These are phyloP conservation scores for Drosophila bunnanda DNA, from an alignment of 2,888 invertebrate genomes.

Conservation along the genomic window DNA sequence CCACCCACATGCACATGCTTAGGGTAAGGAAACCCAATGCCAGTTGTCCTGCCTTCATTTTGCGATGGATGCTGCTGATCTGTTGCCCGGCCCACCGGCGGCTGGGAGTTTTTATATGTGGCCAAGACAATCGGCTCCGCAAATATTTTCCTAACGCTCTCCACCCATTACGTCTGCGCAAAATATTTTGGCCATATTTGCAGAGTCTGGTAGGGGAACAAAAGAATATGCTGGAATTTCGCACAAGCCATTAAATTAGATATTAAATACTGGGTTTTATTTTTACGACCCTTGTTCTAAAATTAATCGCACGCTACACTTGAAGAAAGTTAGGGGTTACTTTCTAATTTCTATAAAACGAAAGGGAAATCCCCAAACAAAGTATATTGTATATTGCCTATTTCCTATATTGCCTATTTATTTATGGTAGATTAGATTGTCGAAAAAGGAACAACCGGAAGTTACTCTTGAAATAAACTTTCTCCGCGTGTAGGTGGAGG, in stretches of 20 bases:
- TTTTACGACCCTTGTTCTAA: slow-evolving; percentile 59
- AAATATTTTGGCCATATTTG: slow-evolving; percentile 38
- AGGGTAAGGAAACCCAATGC: slow-evolving; percentile 17
- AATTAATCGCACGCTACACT: slow-evolving; percentile 51
- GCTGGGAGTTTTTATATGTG: slow-evolving; percentile 31
- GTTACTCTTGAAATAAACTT: not conserved
- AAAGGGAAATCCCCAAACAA: no score
- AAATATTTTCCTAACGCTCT: slow-evolving; percentile 27
- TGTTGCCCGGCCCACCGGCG: not conserved
- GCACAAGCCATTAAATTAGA: slow-evolving; percentile 43
- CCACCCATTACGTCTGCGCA: slow-evolving; percentile 35
- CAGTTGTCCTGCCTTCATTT: slow-evolving; percentile 26
- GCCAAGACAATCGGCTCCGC: slow-evolving; percentile 28
- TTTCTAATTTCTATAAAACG: not conserved
- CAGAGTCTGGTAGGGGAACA: slow-evolving; percentile 32
- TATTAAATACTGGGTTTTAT: slow-evolving; percentile 38
- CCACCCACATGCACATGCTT: slow-evolving; percentile 28
- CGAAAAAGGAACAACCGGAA: not conserved
- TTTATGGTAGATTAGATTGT: not conserved
- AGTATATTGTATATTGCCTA: not conserved
- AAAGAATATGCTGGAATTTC: slow-evolving; percentile 29
- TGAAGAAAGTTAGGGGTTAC: not conserved
- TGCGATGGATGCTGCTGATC: slow-evolving; percentile 14
- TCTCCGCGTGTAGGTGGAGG: not conserved
- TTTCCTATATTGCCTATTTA: no score